These are phyloP conservation scores for Sylvia borin DNA, from an alignment of 2,797 vertebrate genomes.

Conservation along the genomic window DNA sequence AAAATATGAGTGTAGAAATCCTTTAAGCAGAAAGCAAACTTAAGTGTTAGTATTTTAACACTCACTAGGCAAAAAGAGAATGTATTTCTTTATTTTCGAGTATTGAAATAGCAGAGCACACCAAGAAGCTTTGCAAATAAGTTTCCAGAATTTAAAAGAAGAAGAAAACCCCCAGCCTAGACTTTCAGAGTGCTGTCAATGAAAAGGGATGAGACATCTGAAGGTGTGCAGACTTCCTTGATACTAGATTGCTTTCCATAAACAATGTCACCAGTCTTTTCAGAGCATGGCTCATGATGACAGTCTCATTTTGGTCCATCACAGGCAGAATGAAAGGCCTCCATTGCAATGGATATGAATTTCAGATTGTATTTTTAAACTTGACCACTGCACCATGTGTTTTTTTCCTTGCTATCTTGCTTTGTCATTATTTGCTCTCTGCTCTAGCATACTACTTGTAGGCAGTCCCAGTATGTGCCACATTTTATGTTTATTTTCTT, in stretches of 20 bases:
- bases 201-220: conserved; percentile 66
- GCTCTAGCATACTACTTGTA: background rate
- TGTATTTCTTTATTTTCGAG: background rate
- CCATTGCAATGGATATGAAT: conserved; percentile 12
- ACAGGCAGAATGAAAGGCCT: conserved; percentile 38
- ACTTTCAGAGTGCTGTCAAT: background rate
- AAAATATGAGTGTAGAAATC: background rate
- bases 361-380: conserved; percentile 67
- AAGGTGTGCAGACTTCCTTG: background rate
- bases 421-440: conserved; percentile 28
- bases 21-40: background rate
- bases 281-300: conserved; percentile 41
- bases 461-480: background rate
- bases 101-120: fast-evolving
- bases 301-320: conserved; percentile 16
- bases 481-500: conserved; percentile 9
- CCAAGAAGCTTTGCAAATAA: background rate
- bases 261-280: conserved; percentile 48
- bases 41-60: background rate
- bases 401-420: background rate
- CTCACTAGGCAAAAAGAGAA: background rate
- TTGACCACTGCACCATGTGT: conserved; percentile 74
- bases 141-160: background rate
- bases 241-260: background rate
- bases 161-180: background rate